These are phyloP conservation scores for Pterocles gutturalis DNA, from an alignment of 2,113 vertebrate genomes.

Conservation along the genomic window DNA sequence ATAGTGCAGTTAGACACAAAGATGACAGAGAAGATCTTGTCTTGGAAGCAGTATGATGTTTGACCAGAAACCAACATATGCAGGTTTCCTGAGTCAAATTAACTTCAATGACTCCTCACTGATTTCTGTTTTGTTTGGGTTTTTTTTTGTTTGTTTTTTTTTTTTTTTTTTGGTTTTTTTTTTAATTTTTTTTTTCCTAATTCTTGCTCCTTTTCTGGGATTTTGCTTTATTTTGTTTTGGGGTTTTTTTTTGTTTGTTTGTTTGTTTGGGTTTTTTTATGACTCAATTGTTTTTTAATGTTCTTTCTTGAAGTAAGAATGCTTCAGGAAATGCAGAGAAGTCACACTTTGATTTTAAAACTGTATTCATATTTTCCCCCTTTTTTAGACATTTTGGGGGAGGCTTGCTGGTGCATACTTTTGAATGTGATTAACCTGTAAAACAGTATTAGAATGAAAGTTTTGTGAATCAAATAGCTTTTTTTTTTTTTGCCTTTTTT, in stretches of 20 bases:
- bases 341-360: neutral
- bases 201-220: accelerated
- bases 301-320: neutral
- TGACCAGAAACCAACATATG: neutral
- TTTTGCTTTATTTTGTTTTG: neutral
- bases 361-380: neutral
- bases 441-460: neutral
- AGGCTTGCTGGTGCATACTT: neutral
- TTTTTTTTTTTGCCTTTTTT: neutral
- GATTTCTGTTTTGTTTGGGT: accelerated
- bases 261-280: neutral
- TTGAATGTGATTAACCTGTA: neutral
- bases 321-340: neutral
- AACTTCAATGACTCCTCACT: neutral
- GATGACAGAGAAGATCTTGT: neutral
- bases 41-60: neutral
- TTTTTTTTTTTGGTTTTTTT: neutral
- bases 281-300: neutral
- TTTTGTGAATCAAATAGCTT: neutral
- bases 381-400: neutral
- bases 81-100: neutral
- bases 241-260: neutral
- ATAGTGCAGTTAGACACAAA: neutral
- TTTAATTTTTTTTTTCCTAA: neutral
- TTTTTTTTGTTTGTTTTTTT: neutral